Conservation (phyloP, 1,140 invertebrate species). For the Atta colombica region DNA sequence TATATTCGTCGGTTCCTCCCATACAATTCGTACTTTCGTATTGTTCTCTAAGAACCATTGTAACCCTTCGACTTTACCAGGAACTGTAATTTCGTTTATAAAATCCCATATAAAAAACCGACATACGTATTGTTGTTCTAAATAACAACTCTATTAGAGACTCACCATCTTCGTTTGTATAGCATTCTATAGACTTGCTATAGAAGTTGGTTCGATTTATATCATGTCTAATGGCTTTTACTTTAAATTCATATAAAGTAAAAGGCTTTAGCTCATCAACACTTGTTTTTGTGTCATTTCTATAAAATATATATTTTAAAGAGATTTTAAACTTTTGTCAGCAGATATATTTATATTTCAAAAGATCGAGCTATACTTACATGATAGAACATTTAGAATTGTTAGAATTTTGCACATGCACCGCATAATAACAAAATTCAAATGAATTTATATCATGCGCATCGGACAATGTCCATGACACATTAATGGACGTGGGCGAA, state of each 20-base stretch:
- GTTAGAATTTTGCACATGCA: slow-evolving; percentile 77
- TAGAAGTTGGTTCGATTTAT: slow-evolving; percentile 83
- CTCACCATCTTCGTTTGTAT: slow-evolving; percentile 87
- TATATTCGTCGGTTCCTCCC: slow-evolving; percentile 85
- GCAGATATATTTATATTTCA: background rate
- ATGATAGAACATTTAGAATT: slow-evolving; percentile 76
- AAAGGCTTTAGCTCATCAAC: slow-evolving; percentile 88
- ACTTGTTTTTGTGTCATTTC: slow-evolving; percentile 84
- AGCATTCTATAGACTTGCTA: slow-evolving; percentile 87
- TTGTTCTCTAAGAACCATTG: slow-evolving; percentile 85
- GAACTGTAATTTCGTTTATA: slow-evolving; percentile 81
- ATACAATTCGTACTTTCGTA: slow-evolving; percentile 85
- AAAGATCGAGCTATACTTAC: slow-evolving; percentile 70
- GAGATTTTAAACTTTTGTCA: background rate
- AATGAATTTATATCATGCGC: slow-evolving; percentile 81
- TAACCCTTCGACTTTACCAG: slow-evolving; percentile 86
- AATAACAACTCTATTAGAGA: slow-evolving; percentile 12
- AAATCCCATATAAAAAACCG: slow-evolving; percentile 14
- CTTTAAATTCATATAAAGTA: slow-evolving; percentile 89
- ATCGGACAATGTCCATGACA: slow-evolving; percentile 85
- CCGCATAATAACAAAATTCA: slow-evolving; percentile 86
- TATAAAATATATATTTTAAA: slow-evolving; percentile 74
- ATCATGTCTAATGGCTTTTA: slow-evolving; percentile 84
- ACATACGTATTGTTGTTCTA: background rate
- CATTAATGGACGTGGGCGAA: slow-evolving; percentile 85